phyloP scores from a whole-genome alignment of 2,797 vertebrate genomes.

The Babyrousa celebensis region DNA sequence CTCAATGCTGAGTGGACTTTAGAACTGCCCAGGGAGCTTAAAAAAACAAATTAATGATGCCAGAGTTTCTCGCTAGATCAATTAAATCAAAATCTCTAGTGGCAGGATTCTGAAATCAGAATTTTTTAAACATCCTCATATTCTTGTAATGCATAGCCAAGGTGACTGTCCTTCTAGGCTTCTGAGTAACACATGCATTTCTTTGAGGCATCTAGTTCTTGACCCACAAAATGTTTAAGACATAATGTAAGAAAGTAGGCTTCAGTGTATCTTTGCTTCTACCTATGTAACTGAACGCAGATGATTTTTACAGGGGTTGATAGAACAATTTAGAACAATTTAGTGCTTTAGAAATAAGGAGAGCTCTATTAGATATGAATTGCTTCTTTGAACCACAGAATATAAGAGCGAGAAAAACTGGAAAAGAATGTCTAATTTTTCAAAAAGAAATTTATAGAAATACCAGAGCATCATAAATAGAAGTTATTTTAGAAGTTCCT shows the following conservation, averaged over 20 bases:
- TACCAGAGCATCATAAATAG: not conserved
- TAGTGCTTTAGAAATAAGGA: conserved; percentile 40
- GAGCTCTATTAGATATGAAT: not conserved
- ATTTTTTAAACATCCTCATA: not conserved
- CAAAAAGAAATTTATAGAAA: not conserved
- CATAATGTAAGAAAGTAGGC: not conserved
- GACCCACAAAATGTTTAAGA: not conserved
- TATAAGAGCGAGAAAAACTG: conserved; percentile 7
- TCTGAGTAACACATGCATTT: not conserved
- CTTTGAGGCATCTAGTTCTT: not conserved
- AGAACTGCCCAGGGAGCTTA: not conserved
- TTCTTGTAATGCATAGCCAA: not conserved
- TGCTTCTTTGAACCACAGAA: conserved; percentile 17
- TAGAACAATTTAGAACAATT: not conserved
- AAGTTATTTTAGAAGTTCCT: conserved; percentile 29
- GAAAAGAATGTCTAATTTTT: not conserved
- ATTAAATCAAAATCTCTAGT: not conserved
- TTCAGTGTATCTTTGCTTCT: not conserved
- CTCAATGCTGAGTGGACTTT: not conserved
- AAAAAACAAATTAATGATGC: not conserved
- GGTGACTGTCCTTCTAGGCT: not conserved
- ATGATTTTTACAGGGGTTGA: conserved; percentile 15
- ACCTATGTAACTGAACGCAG: not conserved
- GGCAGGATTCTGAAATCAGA: not conserved
- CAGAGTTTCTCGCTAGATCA: not conserved